These are phyloP conservation scores for Arge pagana DNA, from an alignment of 2,888 invertebrate genomes.

Conservation along the genomic window DNA sequence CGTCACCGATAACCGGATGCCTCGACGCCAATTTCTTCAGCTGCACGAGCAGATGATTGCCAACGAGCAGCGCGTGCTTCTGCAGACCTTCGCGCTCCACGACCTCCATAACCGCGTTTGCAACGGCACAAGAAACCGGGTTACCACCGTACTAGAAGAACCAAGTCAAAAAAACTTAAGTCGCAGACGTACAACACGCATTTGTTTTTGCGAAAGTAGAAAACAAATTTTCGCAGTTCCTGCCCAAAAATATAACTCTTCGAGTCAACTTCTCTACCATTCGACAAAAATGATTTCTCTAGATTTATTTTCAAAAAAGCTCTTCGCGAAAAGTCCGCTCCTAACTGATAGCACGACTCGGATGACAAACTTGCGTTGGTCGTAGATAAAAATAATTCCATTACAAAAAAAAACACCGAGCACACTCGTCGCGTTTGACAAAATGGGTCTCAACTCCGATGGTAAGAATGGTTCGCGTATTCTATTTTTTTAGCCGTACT, in stretches of 20 bases:
- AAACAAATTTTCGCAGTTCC: background rate
- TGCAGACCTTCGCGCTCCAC: constrained; percentile 86
- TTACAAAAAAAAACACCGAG: too few relatives aligned
- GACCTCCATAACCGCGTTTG: constrained; percentile 91
- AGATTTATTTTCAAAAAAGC: too few relatives aligned
- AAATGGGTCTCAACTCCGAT: too few relatives aligned
- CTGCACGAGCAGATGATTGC: constrained; percentile 74
- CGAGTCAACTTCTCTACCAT: too few relatives aligned
- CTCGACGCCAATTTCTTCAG: constrained; percentile 72
- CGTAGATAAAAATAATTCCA: too few relatives aligned
- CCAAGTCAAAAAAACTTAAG: background rate
- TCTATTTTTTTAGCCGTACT: too few relatives aligned
- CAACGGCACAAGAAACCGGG: constrained; percentile 97
- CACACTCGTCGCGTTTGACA: too few relatives aligned
- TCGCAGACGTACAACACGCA: background rate
- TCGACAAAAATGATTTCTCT: too few relatives aligned
- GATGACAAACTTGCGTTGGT: too few relatives aligned
- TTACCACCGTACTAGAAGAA: constrained; percentile 90
- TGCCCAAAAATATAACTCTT: background rate
- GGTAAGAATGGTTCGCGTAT: too few relatives aligned
- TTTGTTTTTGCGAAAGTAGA: background rate
- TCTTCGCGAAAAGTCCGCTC: too few relatives aligned
- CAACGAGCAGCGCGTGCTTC: constrained; percentile 82
- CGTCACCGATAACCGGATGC: constrained; percentile 83
- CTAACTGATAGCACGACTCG: too few relatives aligned